A percentile compares a stretch with the other conserved stretches of the same genome.
Evolutionary conservation across 2,888 invertebrate genomes (phyloP).

Genomic region (Ophioninae sp.): DNA sequence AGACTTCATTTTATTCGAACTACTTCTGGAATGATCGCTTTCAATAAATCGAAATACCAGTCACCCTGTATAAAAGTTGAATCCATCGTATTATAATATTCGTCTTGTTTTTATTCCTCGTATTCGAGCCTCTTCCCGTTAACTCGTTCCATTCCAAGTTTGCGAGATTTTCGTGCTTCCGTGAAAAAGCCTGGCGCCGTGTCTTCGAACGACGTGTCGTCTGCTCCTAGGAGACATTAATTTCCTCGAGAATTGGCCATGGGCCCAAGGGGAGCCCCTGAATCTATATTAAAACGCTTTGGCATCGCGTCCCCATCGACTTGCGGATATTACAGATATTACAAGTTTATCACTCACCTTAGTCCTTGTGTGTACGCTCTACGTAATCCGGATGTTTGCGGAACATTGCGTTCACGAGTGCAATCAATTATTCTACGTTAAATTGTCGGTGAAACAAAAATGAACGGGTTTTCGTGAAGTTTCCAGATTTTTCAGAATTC

Average conservation of each 20-base stretch:
- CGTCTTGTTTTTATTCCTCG: background rate
- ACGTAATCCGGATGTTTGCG: background rate
- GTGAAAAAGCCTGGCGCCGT: background rate
- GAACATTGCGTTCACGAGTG: background rate
- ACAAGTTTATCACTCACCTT: constrained; percentile 7
- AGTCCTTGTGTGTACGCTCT: background rate
- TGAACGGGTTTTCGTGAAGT: background rate
- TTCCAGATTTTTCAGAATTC: background rate
- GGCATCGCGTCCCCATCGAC: constrained; percentile 24
- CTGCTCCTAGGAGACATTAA: constrained; percentile 22
- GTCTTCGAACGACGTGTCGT: constrained; percentile 6
- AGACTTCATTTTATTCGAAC: no score
- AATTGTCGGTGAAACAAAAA: background rate
- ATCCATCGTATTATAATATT: background rate
- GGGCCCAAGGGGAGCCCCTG: constrained; percentile 28
- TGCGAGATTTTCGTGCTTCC: background rate
- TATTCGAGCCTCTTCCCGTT: background rate
- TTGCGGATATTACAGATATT: constrained; percentile 5
- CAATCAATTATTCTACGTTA: background rate
- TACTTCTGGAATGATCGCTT: no score
- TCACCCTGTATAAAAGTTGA: background rate
- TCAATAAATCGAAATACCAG: background rate
- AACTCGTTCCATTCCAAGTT: background rate
- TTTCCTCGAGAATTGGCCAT: constrained; percentile 37
- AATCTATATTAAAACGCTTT: constrained; percentile 32